Conservation (phyloP, 2,113 vertebrate genomes). For the Cyphomyrus discorhynchus region DNA sequence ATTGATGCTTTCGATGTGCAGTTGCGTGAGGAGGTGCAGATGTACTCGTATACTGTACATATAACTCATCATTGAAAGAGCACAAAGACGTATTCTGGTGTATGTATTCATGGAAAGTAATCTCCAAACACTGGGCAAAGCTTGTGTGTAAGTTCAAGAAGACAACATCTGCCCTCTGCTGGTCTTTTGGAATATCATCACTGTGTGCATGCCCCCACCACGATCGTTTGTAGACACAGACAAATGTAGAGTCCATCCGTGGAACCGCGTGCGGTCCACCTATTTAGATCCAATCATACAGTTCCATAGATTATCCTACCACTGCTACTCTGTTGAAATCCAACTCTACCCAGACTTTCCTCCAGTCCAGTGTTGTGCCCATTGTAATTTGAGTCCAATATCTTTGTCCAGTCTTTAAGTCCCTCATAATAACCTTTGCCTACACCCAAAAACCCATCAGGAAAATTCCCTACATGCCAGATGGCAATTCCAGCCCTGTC, state of each 20-base stretch:
- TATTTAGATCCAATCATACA: not conserved
- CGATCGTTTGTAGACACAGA: not conserved
- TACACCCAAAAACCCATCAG: no score
- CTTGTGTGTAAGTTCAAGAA: not conserved
- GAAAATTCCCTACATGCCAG: no score
- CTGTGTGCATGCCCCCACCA: not conserved
- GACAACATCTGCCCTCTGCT: not conserved
- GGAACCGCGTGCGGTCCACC: not conserved
- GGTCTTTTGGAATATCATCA: not conserved
- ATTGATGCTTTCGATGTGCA: no score
- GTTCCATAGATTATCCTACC: not conserved
- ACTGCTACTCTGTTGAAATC: not conserved
- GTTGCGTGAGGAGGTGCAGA: no score
- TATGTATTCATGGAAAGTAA: not conserved
- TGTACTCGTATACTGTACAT: no score
- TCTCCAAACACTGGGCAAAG: not conserved
- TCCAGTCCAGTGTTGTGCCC: no score
- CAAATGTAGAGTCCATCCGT: no score
- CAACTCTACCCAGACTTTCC: no score
- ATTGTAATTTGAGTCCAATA: no score
- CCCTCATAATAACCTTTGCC: no score
- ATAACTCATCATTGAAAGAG: not conserved
- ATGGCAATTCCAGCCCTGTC: no score
- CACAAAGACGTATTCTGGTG: not conserved
- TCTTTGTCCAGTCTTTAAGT: no score